Evolutionary conservation across 1,140 invertebrate genomes (phyloP).

Genomic region (Tachypleus tridentatus): DNA sequence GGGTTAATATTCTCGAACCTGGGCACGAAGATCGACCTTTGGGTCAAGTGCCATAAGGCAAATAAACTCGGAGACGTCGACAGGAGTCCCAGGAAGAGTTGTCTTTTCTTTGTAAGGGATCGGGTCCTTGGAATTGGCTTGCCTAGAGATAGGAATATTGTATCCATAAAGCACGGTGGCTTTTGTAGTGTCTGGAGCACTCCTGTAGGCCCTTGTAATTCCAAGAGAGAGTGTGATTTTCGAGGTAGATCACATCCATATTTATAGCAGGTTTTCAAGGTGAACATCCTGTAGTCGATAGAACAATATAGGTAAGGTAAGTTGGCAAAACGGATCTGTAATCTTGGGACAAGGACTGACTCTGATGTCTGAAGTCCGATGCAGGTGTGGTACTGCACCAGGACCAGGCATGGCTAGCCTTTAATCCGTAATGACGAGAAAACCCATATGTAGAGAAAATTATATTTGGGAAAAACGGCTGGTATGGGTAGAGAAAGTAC

Average conservation of each 20-base stretch:
- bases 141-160: conserved; percentile 31
- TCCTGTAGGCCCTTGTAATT: conserved; percentile 37
- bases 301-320: conserved; percentile 40
- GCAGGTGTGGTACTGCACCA: conserved; percentile 22
- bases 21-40: conserved; percentile 27
- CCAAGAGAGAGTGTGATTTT: conserved; percentile 27
- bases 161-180: conserved; percentile 33
- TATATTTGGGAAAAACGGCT: no score
- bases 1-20: conserved; percentile 42
- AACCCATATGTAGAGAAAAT: no score
- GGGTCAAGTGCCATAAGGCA: no score
- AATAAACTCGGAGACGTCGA: neutral
- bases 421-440: no score
- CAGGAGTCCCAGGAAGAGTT: conserved; percentile 31
- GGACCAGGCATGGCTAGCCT: neutral
- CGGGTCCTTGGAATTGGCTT: no score
- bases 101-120: no score
- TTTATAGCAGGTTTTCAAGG: conserved; percentile 27
- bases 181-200: conserved; percentile 35
- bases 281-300: conserved; percentile 37
- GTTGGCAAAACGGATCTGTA: conserved; percentile 40
- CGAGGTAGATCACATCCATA: no score
- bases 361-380: conserved; percentile 46
- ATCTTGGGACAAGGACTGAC: conserved; percentile 45
- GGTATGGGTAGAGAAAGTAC: no score